Percentiles rank a stretch among this genome's conserved stretches.
phyloP scores from a whole-genome alignment of 2,113 vertebrate genomes.

The Larimichthys polyactis region DNA sequence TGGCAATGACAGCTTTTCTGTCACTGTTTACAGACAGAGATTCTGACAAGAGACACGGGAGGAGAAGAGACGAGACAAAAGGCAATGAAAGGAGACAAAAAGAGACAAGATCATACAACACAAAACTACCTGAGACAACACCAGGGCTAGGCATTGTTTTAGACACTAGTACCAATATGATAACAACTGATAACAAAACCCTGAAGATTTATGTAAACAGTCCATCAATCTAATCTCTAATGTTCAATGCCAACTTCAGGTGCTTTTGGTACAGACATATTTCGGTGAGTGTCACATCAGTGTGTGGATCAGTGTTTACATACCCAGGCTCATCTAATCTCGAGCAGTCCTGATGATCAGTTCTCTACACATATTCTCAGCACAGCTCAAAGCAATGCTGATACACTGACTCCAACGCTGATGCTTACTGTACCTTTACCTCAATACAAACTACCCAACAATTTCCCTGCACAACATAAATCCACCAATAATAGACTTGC shows the following conservation, averaged over 20 bases:
- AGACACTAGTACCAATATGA: neutral
- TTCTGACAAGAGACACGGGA: slow-evolving; percentile 18
- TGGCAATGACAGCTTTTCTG: slow-evolving; percentile 39
- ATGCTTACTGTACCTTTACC: neutral
- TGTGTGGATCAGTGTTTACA: neutral
- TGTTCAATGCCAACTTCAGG: neutral
- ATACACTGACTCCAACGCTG: neutral
- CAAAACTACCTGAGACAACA: neutral
- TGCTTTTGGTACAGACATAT: neutral
- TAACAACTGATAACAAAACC: neutral
- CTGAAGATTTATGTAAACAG: neutral
- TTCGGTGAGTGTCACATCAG: no score
- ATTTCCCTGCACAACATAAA: slow-evolving; percentile 4
- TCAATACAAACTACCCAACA: neutral
- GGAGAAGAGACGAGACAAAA: slow-evolving; percentile 14
- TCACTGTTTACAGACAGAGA: slow-evolving; percentile 21
- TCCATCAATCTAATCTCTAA: neutral
- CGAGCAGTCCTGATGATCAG: neutral
- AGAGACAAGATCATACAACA: neutral
- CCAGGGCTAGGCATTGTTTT: no score
- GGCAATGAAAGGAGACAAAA: neutral
- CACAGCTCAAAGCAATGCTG: neutral
- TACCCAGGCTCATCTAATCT: neutral
- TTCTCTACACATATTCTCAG: neutral
- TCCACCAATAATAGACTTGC: slow-evolving; percentile 1